Percentiles rank a stretch among this genome's conserved stretches.
phyloP scores from a whole-genome alignment of 92 coral and sea anemone genomes.

The Palythoa grandiflora region DNA sequence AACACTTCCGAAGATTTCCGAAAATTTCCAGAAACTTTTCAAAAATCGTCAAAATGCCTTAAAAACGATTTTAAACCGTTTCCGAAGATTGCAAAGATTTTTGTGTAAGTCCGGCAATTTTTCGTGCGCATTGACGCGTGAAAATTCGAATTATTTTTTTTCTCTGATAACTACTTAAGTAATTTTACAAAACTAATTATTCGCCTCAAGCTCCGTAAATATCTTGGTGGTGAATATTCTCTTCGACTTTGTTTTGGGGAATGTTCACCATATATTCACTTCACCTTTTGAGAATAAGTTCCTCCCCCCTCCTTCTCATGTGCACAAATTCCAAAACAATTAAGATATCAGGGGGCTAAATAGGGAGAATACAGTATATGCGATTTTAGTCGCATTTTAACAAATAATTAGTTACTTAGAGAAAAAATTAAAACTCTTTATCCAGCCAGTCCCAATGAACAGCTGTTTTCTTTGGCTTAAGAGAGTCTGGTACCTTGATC shows the following conservation, averaged over 20 bases:
- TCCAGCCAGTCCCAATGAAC: constrained; percentile 56
- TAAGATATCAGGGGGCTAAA: constrained; percentile 1
- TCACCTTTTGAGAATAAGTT: background rate
- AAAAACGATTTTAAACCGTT: background rate
- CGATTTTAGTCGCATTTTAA: background rate
- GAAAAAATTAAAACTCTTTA: background rate
- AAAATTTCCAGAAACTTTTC: background rate
- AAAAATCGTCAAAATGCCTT: too few relatives aligned
- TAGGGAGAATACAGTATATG: constrained; percentile 23
- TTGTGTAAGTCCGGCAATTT: background rate
- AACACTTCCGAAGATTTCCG: background rate
- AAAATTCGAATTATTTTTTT: background rate
- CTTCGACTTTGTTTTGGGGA: background rate
- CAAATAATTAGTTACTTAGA: constrained; percentile 7
- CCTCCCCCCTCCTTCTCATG: background rate
- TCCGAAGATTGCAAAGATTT: background rate
- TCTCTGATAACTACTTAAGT: too few relatives aligned
- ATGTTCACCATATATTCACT: background rate
- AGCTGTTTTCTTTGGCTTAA: constrained; percentile 34
- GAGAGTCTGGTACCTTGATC: constrained; percentile 11
- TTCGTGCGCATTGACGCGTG: background rate
- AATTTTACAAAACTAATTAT: too few relatives aligned
- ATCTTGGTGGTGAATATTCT: background rate
- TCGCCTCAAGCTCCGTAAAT: background rate
- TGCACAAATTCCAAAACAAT: background rate